Evolutionary conservation across 2,113 vertebrate genomes (phyloP).

Genomic region (Corythoichthys intestinalis): DNA sequence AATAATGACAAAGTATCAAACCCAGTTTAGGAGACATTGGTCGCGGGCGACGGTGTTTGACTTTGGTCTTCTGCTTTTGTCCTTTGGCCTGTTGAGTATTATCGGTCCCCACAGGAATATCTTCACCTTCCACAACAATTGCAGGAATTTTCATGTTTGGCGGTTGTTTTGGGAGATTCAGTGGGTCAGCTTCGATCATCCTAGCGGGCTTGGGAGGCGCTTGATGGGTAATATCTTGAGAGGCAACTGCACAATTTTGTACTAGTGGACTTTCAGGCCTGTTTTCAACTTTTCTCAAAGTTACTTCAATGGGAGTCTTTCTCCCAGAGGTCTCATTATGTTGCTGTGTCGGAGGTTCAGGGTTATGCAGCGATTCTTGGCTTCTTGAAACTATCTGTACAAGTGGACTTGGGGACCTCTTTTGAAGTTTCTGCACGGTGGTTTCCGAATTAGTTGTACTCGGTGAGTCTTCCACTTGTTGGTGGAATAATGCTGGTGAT

Average conservation of each 20-base stretch:
- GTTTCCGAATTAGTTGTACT: slow-evolving; percentile 61
- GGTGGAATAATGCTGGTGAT: slow-evolving; percentile 53
- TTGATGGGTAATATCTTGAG: slow-evolving; percentile 53
- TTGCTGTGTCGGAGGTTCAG: slow-evolving; percentile 35
- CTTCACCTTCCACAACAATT: slow-evolving; percentile 72
- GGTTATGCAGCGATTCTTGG: slow-evolving; percentile 55
- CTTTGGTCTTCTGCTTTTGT: slow-evolving; percentile 76
- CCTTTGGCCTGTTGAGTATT: slow-evolving; percentile 71
- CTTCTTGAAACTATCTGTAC: slow-evolving; percentile 66
- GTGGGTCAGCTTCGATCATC: slow-evolving; percentile 27
- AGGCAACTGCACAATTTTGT: slow-evolving; percentile 44
- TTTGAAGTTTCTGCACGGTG: slow-evolving; percentile 66
- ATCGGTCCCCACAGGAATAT: slow-evolving; percentile 59
- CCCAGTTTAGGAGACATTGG: slow-evolving; percentile 89
- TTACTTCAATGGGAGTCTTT: slow-evolving; percentile 61
- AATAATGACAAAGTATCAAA: slow-evolving; percentile 48
- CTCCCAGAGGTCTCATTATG: slow-evolving; percentile 55
- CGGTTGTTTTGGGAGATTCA: slow-evolving; percentile 41
- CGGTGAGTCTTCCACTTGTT: slow-evolving; percentile 57
- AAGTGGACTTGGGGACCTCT: slow-evolving; percentile 70
- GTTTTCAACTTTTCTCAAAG: slow-evolving; percentile 64
- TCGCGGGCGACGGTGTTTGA: slow-evolving; percentile 80
- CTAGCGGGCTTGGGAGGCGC: slow-evolving; percentile 50
- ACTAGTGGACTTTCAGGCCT: slow-evolving; percentile 72
- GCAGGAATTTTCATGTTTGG: slow-evolving; percentile 61